Percentiles rank a stretch among this genome's conserved stretches.
Conservation (phyloP, 2,113 vertebrate genomes). For the Bos javanicus region DNA sequence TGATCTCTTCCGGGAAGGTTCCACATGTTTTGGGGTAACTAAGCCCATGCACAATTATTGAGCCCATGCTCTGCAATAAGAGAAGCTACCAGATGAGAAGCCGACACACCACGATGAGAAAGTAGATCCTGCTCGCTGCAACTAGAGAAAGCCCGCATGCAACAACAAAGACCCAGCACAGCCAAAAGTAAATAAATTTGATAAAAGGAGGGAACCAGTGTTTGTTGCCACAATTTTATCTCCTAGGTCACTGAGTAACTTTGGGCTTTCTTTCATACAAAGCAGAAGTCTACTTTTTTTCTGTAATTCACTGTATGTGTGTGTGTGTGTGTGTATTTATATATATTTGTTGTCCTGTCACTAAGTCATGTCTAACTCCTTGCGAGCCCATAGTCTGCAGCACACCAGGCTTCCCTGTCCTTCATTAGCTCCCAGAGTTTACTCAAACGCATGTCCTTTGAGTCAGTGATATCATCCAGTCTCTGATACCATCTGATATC, state of each 20-base stretch:
- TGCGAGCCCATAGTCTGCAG: neutral
- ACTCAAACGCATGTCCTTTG: neutral
- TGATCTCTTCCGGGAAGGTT: neutral
- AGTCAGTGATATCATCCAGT: neutral
- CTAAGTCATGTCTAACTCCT: neutral
- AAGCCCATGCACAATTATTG: neutral
- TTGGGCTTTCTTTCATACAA: neutral
- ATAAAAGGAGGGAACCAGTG: neutral
- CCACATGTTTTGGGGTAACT: neutral
- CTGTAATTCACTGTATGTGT: neutral
- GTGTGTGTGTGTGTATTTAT: neutral
- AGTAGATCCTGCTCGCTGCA: neutral
- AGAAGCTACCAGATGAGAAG: neutral
- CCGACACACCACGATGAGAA: neutral
- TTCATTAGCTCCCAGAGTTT: neutral
- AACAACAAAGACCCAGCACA: neutral
- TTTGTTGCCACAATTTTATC: neutral
- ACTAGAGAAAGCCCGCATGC: neutral
- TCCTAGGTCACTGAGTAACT: neutral
- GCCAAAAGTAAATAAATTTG: neutral
- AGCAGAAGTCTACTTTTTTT: neutral
- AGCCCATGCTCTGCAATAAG: neutral
- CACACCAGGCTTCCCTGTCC: neutral
- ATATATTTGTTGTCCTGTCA: neutral
- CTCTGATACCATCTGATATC: neutral